Base-by-base conservation (phyloP, 2,113 vertebrate genomes). In the Nanorana parkeri region DNA sequence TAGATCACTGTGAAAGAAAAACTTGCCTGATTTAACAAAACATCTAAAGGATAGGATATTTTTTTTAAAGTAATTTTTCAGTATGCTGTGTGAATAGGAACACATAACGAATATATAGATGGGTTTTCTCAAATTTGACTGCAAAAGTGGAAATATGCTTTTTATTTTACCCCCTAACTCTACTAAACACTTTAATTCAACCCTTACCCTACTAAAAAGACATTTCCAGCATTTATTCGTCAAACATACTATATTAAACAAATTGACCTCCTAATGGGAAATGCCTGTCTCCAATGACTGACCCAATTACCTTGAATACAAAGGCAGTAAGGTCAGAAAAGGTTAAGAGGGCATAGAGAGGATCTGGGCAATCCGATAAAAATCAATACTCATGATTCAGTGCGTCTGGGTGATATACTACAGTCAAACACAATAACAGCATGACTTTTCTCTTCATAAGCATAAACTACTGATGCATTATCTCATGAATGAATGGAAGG, bases 301-400 rank as follows among this genome's bases (percentile, higher is more conserved):
- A 88, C 85, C 88, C 88, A 85, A 86, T 93, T 87, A 91, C 88
- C 90, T 88, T 26, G 68, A 89, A 89, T 89, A 89, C 17, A 75
- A 81, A 84, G 51, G 3, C 63, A 82, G 83, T 75, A 85, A 83
- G 71, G 41, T 54, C 71, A 81, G 71, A 51, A 74, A 88, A 83
- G 87, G 88, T 89, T 71, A 60, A 68, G 85, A 67, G 88, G 86
- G 88, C 74, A 86, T 87, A 69, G 2, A 24, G 60, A 67, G 83
- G 72, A 81, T 78, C 32, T 32, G 32, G 69, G 74, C 75, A 84
- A 76, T 69, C 6, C 41, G 74, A 72, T 15, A 68, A 78, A 85
- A 47, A 68, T 77, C 71, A 86, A 86, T 80, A 73, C 63, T 84
- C 77, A 54, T 24, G 23, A 84, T 82, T 86, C 84, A 80, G 76